A percentile compares a stretch with the other conserved stretches of the same genome.
Conservation (phyloP, 2,888 invertebrate genomes). For the Campoplex capitator region DNA sequence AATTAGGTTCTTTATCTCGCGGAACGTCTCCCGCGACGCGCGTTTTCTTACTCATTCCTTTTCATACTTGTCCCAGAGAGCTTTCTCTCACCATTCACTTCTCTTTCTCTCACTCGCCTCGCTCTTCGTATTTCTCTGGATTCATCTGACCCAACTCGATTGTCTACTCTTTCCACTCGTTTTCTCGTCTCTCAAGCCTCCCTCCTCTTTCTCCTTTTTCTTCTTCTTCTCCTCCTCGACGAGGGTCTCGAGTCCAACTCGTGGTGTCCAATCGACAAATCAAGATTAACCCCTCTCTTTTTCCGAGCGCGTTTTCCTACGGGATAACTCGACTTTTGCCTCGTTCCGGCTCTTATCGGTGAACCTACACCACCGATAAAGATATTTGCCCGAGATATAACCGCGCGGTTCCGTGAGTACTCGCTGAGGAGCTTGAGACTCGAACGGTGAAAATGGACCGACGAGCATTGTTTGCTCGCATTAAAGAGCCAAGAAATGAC, state of each 20-base stretch:
- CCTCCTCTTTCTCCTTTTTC: background rate
- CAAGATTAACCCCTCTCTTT: slow-evolving; percentile 72
- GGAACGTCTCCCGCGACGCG: slow-evolving; percentile 58
- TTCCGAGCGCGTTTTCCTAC: slow-evolving; percentile 68
- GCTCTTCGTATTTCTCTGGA: slow-evolving; percentile 32
- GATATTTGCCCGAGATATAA: slow-evolving; percentile 79
- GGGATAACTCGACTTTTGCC: slow-evolving; percentile 69
- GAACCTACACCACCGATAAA: slow-evolving; percentile 74
- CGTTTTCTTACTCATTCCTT: slow-evolving; percentile 36
- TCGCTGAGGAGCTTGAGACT: slow-evolving; percentile 24
- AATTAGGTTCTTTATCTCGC: slow-evolving; percentile 71
- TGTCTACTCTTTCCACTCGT: slow-evolving; percentile 20
- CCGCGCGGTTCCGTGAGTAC: slow-evolving; percentile 55
- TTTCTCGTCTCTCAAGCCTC: slow-evolving; percentile 48
- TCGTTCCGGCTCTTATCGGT: slow-evolving; percentile 59
- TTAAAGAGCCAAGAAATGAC: slow-evolving; percentile 69
- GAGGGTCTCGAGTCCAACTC: slow-evolving; percentile 31
- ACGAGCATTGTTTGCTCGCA: slow-evolving; percentile 73
- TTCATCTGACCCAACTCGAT: slow-evolving; percentile 32
- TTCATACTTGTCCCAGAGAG: slow-evolving; percentile 49
- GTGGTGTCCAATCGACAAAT: slow-evolving; percentile 69
- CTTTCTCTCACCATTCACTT: slow-evolving; percentile 42
- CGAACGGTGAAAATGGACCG: slow-evolving; percentile 11
- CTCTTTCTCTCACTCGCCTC: slow-evolving; percentile 5
- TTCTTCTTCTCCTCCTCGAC: background rate